phyloP scores from a whole-genome alignment of 2,797 vertebrate species.

The Novumbra hubbsi region DNA sequence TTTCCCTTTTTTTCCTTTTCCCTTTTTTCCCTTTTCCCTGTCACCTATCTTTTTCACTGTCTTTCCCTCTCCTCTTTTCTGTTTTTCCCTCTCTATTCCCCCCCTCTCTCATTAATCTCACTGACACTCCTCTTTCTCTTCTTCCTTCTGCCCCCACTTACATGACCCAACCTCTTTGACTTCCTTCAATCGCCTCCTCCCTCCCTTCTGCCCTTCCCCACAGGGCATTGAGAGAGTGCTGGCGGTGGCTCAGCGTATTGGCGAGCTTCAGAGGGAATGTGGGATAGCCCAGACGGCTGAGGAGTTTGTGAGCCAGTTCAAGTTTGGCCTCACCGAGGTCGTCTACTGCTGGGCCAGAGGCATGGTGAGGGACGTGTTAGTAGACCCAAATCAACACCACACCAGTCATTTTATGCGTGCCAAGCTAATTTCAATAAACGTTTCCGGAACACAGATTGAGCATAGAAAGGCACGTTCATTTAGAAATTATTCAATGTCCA shows the following conservation, averaged over 20 bases:
- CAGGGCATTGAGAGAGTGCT: slow-evolving; percentile 82
- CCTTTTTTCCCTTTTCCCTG: not conserved
- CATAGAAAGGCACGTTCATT: not conserved
- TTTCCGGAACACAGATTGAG: not conserved
- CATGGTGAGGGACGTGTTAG: slow-evolving; percentile 76
- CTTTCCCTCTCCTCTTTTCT: not conserved
- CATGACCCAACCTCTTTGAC: not conserved
- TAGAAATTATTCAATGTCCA: not conserved
- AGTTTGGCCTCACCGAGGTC: slow-evolving; percentile 90
- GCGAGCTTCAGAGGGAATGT: slow-evolving; percentile 84
- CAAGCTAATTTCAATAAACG: not conserved
- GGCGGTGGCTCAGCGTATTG: slow-evolving; percentile 81
- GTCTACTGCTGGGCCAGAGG: slow-evolving; percentile 94
- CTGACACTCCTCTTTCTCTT: no score
- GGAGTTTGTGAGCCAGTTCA: slow-evolving; percentile 87
- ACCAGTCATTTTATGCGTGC: no score
- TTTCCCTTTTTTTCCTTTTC: not conserved
- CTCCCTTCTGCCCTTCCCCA: not conserved
- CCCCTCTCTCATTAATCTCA: not conserved
- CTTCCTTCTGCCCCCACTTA: not conserved
- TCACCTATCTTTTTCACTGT: not conserved
- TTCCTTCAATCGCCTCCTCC: not conserved
- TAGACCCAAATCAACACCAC: not conserved
- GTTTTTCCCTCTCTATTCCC: not conserved
- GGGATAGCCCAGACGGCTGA: slow-evolving; percentile 83